phyloP scores from a whole-genome alignment of 92 coral and sea anemone species.

The Isaurus tuberculatus region DNA sequence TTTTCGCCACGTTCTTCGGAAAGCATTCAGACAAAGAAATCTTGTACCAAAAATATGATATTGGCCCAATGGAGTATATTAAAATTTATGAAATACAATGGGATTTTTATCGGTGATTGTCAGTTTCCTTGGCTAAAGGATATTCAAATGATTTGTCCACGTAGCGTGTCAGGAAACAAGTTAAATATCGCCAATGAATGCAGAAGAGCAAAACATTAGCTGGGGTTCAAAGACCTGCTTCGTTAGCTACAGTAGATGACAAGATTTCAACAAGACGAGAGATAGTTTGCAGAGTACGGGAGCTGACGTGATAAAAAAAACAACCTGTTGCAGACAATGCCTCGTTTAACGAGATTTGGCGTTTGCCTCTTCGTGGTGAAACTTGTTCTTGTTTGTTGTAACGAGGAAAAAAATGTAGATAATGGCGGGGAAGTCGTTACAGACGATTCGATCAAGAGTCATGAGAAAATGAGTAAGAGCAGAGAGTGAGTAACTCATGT shows the following conservation, averaged over 20 bases:
- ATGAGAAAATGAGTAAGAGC: constrained; percentile 25
- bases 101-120: constrained; percentile 13
- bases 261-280: background rate
- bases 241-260: background rate
- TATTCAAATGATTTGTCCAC: constrained; percentile 42
- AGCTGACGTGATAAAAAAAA: background rate
- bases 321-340: background rate
- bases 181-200: background rate
- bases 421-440: background rate
- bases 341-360: background rate
- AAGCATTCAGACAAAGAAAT: background rate
- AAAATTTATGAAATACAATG: background rate
- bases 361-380: background rate
- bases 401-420: background rate
- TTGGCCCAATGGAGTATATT: background rate
- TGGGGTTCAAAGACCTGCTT: background rate
- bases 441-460: constrained; percentile 32
- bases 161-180: background rate
- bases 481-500: constrained; percentile 5
- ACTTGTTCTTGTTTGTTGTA: constrained; percentile 4
- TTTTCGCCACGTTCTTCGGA: constrained; percentile 10
- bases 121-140: constrained; percentile 31
- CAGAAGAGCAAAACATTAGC: background rate
- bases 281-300: background rate
- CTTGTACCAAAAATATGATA: background rate